These are phyloP conservation scores for Parnassius smintheus DNA, from an alignment of 2,888 invertebrate genomes.

Conservation along the genomic window DNA sequence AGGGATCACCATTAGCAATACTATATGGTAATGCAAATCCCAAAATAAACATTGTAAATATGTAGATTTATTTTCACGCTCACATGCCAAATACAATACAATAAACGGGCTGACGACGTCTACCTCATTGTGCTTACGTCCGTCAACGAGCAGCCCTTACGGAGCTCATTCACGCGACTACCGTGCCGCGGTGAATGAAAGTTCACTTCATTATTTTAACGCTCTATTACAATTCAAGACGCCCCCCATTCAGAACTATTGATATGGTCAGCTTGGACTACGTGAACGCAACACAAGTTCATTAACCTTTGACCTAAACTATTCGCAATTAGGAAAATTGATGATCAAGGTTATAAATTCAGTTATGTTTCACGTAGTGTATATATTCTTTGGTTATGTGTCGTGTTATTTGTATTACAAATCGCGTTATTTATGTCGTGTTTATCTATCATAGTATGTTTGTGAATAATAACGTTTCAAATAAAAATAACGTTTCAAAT, in stretches of 20 bases:
- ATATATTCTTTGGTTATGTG: too few relatives aligned
- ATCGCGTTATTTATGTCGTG: too few relatives aligned
- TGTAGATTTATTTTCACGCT: constrained; percentile 8
- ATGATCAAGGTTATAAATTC: too few relatives aligned
- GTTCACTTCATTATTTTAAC: constrained; percentile 46
- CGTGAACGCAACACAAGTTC: constrained; percentile 21
- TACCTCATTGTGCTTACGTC: constrained; percentile 51
- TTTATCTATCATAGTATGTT: too few relatives aligned
- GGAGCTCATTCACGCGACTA: constrained; percentile 62
- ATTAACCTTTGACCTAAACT: neutral
- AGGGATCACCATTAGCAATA: neutral
- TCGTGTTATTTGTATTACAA: too few relatives aligned
- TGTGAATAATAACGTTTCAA: too few relatives aligned
- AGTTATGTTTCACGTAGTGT: too few relatives aligned
- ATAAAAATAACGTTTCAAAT: too few relatives aligned
- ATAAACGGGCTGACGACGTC: constrained; percentile 35
- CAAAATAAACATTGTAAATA: too few relatives aligned
- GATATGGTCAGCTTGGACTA: constrained; percentile 36
- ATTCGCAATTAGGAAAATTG: neutral
- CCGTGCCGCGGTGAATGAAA: constrained; percentile 53
- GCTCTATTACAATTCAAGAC: constrained; percentile 33
- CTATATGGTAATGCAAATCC: neutral
- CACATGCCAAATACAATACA: constrained; percentile 40
- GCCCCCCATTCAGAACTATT: constrained; percentile 40
- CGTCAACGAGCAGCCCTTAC: constrained; percentile 71